Evolutionary conservation across 2,113 vertebrate species (phyloP).

Genomic region (Poeciliopsis retropinna): DNA sequence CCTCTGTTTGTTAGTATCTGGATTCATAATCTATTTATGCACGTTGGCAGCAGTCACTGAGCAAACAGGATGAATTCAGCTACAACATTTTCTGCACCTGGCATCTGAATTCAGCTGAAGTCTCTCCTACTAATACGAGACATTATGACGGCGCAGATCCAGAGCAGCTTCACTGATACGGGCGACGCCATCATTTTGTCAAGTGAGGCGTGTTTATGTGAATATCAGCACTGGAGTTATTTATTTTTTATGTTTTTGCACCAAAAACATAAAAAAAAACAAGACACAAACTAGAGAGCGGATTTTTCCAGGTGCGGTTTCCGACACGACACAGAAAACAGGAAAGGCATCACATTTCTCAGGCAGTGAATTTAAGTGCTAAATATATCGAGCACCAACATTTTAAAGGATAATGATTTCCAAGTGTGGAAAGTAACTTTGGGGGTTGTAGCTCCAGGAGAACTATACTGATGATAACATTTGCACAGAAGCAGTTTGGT

Average conservation of each 20-base stretch:
- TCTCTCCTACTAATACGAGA: neutral
- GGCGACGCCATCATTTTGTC: neutral
- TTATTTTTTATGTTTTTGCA: neutral
- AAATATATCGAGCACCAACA: neutral
- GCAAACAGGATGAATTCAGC: neutral
- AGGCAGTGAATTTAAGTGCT: neutral
- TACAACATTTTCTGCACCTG: neutral
- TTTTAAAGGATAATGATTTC: neutral
- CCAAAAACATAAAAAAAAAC: neutral
- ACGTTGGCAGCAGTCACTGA: neutral
- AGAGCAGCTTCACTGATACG: neutral
- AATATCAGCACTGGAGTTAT: neutral
- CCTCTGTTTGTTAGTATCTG: neutral
- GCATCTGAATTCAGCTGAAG: conserved; percentile 1
- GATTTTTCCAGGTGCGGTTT: neutral
- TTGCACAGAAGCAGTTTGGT: neutral
- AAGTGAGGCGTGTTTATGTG: neutral
- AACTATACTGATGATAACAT: neutral
- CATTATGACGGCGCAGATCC: neutral
- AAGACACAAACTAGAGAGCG: neutral
- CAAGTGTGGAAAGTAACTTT: neutral
- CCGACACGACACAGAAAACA: too few species aligned
- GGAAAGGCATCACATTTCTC: too few species aligned
- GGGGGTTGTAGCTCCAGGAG: neutral
- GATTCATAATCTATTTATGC: neutral